Evolutionary conservation across 2,113 vertebrate species (phyloP).

Genomic region (human (Homo sapiens)): GRCh38 chr12:105622001-105622500

Average conservation of each 20-base stretch:
- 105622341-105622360: background rate
- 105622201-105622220: background rate
- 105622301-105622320: background rate
- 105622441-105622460: background rate
- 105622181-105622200: background rate
- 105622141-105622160: background rate
- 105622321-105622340: background rate
- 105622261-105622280: background rate
- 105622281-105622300: background rate
- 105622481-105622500: background rate
- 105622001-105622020: background rate
- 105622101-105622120: background rate
- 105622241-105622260: background rate
- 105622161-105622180: constrained; percentile 9
- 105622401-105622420: background rate
- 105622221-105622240: background rate
- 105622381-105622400: background rate
- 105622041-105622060: background rate
- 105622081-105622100: background rate
- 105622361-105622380: background rate
- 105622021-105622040: background rate
- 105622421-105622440: background rate
- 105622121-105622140: background rate
- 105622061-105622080: constrained; percentile 9
- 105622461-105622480: background rate